Evolutionary conservation across 2,888 invertebrate genomes (phyloP).

Genomic region (Pandemis heparana): DNA sequence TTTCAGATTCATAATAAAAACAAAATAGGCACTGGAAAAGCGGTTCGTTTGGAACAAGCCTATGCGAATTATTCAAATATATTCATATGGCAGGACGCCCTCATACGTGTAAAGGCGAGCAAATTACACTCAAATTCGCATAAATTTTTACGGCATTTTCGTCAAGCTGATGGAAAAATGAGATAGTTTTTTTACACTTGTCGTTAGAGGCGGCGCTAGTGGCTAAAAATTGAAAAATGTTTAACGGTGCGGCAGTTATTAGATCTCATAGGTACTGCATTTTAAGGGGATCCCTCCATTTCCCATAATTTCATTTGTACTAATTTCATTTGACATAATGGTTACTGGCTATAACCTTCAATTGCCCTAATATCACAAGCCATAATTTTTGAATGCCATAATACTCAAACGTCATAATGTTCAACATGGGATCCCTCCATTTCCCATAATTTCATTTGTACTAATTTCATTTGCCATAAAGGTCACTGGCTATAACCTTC

Average conservation of each 20-base stretch:
- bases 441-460: too few relatives aligned
- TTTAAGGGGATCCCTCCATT: too few relatives aligned
- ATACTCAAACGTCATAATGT: too few relatives aligned
- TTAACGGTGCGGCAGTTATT: background rate
- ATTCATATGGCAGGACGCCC: constrained; percentile 68
- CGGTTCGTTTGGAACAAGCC: constrained; percentile 56
- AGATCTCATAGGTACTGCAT: background rate
- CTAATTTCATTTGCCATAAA: too few relatives aligned
- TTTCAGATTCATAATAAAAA: constrained; percentile 45
- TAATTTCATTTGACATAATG: too few relatives aligned
- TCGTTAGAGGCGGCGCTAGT: background rate
- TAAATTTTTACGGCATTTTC: constrained; percentile 44
- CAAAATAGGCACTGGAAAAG: constrained; percentile 47
- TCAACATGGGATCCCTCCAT: too few relatives aligned
- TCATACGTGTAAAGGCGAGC: constrained; percentile 58
- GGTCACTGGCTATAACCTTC: too few relatives aligned
- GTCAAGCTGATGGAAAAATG: constrained; percentile 40
- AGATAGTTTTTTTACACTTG: constrained; percentile 28
- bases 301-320: too few relatives aligned
- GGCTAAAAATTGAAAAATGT: background rate
- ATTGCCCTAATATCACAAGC: too few relatives aligned
- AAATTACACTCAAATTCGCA: constrained; percentile 53
- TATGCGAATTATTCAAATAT: constrained; percentile 72
- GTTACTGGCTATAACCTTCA: too few relatives aligned
- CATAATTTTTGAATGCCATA: too few relatives aligned